A percentile compares a stretch with the other conserved stretches of the same genome.
These are phyloP conservation scores for Diadophis punctatus DNA, from an alignment of 2,113 vertebrate genomes.

Conservation along the genomic window DNA sequence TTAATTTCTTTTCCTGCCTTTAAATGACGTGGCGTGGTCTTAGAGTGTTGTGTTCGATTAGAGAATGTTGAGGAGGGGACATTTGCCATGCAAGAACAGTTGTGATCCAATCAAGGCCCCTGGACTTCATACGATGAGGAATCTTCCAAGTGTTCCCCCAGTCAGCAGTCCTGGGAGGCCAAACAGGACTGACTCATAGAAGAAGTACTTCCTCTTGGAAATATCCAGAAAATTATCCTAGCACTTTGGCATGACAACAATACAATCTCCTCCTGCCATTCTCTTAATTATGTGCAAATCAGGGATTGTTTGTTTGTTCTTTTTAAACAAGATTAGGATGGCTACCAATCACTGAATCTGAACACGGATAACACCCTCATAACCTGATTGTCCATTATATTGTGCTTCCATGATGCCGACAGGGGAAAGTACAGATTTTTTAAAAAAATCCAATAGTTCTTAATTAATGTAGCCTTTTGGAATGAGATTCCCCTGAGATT, in stretches of 20 bases:
- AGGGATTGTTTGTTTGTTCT: not conserved
- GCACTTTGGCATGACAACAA: too few species aligned
- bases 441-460: not conserved
- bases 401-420: not conserved
- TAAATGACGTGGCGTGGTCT: constrained; percentile 29
- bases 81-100: not conserved
- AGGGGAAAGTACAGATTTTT: not conserved
- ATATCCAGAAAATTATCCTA: not conserved
- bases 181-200: constrained; percentile 4
- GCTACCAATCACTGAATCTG: not conserved
- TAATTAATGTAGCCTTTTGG: not conserved
- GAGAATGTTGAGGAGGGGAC: not conserved
- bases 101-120: not conserved
- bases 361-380: not conserved
- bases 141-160: not conserved
- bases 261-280: not conserved
- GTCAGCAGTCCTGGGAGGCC: not conserved
- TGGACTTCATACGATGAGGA: not conserved
- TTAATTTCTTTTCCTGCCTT: constrained; percentile 33
- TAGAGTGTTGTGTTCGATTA: not conserved
- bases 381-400: not conserved
- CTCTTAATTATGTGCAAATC: not conserved
- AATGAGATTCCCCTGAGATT: not conserved
- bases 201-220: not conserved
- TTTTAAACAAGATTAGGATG: not conserved